These are phyloP conservation scores for Vipera ursinii DNA, from an alignment of 2,797 vertebrate genomes.

Conservation along the genomic window DNA sequence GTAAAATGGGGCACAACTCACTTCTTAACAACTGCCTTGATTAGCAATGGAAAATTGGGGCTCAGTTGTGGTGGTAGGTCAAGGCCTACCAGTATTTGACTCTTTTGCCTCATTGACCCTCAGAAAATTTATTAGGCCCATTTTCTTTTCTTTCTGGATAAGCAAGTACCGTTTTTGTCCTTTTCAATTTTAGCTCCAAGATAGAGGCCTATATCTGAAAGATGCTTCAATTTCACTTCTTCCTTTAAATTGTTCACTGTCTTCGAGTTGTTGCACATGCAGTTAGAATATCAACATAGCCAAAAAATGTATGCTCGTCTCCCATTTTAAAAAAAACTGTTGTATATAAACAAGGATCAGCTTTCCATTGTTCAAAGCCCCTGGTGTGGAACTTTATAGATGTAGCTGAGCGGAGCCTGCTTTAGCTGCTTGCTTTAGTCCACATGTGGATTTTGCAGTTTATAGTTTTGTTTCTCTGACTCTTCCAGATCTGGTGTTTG, in stretches of 20 bases:
- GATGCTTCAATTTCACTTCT: background rate
- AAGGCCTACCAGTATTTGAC: background rate
- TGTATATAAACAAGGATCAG: background rate
- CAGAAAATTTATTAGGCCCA: background rate
- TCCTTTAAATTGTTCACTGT: background rate
- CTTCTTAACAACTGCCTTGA: background rate
- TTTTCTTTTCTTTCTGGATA: background rate
- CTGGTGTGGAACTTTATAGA: background rate
- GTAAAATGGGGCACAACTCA: background rate
- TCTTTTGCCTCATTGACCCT: background rate
- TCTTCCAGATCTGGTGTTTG: background rate
- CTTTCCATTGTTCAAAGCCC: background rate
- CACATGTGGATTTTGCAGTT: background rate
- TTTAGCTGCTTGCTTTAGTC: background rate
- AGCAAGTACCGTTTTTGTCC: background rate
- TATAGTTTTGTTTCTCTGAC: background rate
- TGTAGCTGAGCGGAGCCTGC: background rate
- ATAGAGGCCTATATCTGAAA: background rate
- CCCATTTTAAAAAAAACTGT: background rate
- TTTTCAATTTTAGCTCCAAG: background rate
- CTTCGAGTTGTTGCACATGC: background rate
- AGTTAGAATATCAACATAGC: background rate
- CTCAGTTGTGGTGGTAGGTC: background rate
- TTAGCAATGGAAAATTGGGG: background rate
- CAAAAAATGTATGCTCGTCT: background rate